Percentiles rank a stretch among this genome's conserved stretches.
Evolutionary conservation across 1,140 invertebrate species (phyloP).

Genomic region (Carcinoscorpius rotundicauda): DNA sequence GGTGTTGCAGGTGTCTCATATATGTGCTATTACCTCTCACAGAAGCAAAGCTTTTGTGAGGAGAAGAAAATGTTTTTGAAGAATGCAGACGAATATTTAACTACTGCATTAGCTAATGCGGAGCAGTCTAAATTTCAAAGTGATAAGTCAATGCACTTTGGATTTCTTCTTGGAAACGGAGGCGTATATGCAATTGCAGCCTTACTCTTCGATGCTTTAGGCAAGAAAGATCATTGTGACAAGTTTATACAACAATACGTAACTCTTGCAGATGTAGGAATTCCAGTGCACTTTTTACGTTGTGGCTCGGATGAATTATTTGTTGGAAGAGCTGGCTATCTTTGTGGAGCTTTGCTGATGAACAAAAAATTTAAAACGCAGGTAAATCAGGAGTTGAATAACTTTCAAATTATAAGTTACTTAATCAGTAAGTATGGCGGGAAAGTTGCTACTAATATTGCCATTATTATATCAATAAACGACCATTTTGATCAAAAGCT

Average conservation of each 20-base stretch:
- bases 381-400: slow-evolving; percentile 16
- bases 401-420: background rate
- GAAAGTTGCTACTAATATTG: too few relatives aligned
- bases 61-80: slow-evolving; percentile 28
- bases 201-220: slow-evolving; percentile 28
- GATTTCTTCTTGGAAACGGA: slow-evolving; percentile 37
- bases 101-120: slow-evolving; percentile 26
- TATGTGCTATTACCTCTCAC: slow-evolving; percentile 34
- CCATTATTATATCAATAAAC: too few relatives aligned
- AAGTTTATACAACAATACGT: slow-evolving; percentile 28
- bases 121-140: slow-evolving; percentile 7
- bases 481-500: too few relatives aligned
- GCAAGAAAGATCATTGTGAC: slow-evolving; percentile 24
- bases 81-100: slow-evolving; percentile 28
- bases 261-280: slow-evolving; percentile 27
- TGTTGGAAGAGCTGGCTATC: slow-evolving; percentile 64
- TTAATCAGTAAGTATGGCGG: too few relatives aligned
- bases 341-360: slow-evolving; percentile 60
- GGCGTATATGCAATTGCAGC: slow-evolving; percentile 35
- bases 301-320: slow-evolving; percentile 70
- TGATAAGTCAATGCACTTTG: slow-evolving; percentile 23
- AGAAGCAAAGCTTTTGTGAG: slow-evolving; percentile 23
- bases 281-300: slow-evolving; percentile 46
- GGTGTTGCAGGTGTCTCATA: slow-evolving; percentile 39
- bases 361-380: slow-evolving; percentile 42